Conservation (phyloP, 1,140 invertebrate species). For the Goniozus legneri region DNA sequence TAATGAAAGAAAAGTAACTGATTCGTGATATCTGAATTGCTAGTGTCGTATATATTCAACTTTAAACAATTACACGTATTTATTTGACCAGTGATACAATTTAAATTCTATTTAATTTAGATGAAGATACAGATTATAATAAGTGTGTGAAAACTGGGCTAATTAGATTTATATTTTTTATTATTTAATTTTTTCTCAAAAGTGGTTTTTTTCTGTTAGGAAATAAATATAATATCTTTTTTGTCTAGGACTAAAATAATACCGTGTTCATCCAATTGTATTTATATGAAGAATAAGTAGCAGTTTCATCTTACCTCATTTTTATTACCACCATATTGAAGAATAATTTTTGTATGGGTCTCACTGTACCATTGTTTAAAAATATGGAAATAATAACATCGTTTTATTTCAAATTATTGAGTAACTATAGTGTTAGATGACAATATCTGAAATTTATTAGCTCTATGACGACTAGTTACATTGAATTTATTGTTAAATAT, state of each 20-base stretch:
- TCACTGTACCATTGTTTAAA: not conserved
- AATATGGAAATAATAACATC: not conserved
- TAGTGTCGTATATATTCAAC: too few species aligned
- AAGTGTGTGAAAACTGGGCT: too few species aligned
- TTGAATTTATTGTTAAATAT: slow-evolving; percentile 30
- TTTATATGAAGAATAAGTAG: not conserved
- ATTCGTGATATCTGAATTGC: too few species aligned
- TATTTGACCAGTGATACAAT: too few species aligned
- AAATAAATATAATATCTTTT: slow-evolving; percentile 22
- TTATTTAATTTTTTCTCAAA: too few species aligned
- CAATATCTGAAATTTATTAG: slow-evolving; percentile 20
- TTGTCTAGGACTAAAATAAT: slow-evolving; percentile 38
- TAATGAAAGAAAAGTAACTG: too few species aligned
- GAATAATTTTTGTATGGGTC: not conserved
- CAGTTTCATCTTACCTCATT: not conserved
- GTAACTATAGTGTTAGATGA: slow-evolving; percentile 4
- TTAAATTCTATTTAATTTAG: too few species aligned
- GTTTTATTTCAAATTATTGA: not conserved
- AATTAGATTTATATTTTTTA: too few species aligned
- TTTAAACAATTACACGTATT: too few species aligned
- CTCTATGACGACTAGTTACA: slow-evolving; percentile 22
- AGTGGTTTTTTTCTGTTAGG: too few species aligned
- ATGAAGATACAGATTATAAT: too few species aligned
- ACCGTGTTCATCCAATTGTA: slow-evolving; percentile 22
- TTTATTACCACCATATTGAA: not conserved